phyloP scores from a whole-genome alignment of 2,888 invertebrate species.

The Antitype chi region DNA sequence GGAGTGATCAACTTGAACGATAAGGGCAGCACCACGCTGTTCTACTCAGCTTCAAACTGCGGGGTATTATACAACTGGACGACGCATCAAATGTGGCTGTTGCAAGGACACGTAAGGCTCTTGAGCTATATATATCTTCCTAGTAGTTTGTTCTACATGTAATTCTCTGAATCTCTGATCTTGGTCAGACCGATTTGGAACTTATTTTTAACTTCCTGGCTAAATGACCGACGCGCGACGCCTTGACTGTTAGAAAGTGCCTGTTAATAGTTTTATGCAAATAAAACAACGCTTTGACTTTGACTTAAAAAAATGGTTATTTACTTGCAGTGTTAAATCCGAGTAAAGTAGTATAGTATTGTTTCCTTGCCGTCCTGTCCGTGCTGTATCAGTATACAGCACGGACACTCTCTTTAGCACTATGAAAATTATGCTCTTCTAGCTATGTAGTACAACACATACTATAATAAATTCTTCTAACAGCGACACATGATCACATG shows the following conservation, averaged over 20 bases:
- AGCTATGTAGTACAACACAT: not conserved
- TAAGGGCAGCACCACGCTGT: constrained; percentile 86
- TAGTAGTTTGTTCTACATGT: not conserved
- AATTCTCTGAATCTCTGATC: not conserved
- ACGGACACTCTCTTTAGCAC: not conserved
- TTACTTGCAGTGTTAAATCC: not conserved
- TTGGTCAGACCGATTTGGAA: not conserved
- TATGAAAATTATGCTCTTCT: not conserved
- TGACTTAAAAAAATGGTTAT: not conserved
- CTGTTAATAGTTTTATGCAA: not conserved
- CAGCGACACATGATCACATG: constrained; percentile 89
- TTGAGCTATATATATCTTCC: not conserved
- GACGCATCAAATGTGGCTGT: constrained; percentile 90
- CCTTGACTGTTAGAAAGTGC: not conserved
- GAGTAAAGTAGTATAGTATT: no score
- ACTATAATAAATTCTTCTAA: constrained; percentile 32
- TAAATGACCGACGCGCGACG: not conserved
- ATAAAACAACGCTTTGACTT: not conserved
- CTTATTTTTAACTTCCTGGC: not conserved
- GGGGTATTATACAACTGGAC: constrained; percentile 92
- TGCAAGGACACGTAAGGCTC: constrained; percentile 92
- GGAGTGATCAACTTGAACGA: constrained; percentile 91
- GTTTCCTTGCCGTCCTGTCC: not conserved
- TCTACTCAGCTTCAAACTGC: constrained; percentile 92
- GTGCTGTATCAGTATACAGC: no score